These are phyloP conservation scores for Sinocyclocheilus anshuiensis DNA, from an alignment of 2,113 vertebrate species.

Conservation along the genomic window DNA sequence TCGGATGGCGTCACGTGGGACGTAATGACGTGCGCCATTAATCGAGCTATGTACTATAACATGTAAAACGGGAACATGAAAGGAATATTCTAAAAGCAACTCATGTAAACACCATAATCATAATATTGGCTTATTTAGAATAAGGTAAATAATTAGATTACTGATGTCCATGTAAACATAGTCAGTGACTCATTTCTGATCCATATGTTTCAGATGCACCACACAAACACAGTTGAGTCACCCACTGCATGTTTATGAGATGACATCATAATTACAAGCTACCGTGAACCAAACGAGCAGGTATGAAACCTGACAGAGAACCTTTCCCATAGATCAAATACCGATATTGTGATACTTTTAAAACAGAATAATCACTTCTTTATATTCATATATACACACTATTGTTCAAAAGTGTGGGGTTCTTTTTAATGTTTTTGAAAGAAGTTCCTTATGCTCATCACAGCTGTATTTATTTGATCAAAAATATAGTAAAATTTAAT, in stretches of 20 bases:
- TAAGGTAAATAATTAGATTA: too few relatives aligned
- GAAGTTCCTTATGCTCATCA: neutral
- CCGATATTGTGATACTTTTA: neutral
- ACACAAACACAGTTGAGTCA: constrained; percentile 31
- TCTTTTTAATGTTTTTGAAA: neutral
- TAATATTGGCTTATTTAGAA: too few relatives aligned
- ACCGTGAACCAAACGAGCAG: constrained; percentile 55
- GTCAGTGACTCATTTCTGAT: neutral
- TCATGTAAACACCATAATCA: too few relatives aligned
- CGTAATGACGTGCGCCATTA: too few relatives aligned
- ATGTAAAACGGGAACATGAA: too few relatives aligned
- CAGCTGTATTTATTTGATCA: neutral
- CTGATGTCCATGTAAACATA: too few relatives aligned
- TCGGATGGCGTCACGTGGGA: too few relatives aligned
- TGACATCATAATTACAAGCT: constrained; percentile 67
- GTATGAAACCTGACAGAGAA: constrained; percentile 61
- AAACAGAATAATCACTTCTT: neutral
- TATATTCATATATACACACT: neutral
- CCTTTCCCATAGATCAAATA: constrained; percentile 58
- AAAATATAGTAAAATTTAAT: neutral
- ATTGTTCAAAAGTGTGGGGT: neutral
- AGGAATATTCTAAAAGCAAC: too few relatives aligned
- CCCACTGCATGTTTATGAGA: constrained; percentile 56
- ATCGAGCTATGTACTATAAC: too few relatives aligned
- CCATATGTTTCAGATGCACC: constrained; percentile 25